These are phyloP conservation scores for Zaprionus kolodkinae DNA, from an alignment of 1,140 invertebrate genomes.

Conservation along the genomic window DNA sequence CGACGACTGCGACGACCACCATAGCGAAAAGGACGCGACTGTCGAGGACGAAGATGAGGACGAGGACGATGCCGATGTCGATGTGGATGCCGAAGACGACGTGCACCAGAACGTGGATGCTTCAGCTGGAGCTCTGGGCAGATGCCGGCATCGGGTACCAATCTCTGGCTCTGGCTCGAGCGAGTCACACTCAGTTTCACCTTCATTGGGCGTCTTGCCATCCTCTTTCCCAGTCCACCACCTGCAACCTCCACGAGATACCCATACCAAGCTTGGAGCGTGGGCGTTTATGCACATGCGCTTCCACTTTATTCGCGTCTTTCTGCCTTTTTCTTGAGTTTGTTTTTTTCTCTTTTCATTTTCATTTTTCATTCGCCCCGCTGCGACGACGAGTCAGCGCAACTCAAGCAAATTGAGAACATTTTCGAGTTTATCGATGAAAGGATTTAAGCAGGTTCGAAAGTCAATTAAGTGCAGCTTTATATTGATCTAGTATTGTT, in stretches of 20 bases:
- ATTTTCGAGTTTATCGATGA: conserved; percentile 28
- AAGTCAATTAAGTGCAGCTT: background rate
- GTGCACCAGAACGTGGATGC: conserved; percentile 4
- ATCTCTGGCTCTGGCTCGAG: background rate
- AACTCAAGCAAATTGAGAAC: conserved; percentile 56
- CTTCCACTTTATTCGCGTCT: conserved; percentile 37
- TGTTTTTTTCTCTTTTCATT: conserved; percentile 13
- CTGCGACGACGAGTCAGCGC: background rate
- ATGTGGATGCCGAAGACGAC: background rate
- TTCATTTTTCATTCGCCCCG: conserved; percentile 6
- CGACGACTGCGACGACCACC: conserved; percentile 65
- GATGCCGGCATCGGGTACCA: background rate
- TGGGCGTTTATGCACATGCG: conserved; percentile 78
- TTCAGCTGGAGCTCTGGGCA: conserved; percentile 20
- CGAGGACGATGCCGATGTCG: conserved; percentile 9
- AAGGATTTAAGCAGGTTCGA: background rate
- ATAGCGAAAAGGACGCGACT: conserved; percentile 22
- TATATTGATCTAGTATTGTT: background rate
- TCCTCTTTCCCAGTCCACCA: conserved; percentile 48
- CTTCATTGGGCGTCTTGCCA: conserved; percentile 61
- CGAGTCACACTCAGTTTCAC: conserved; percentile 63
- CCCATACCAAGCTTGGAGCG: conserved; percentile 39
- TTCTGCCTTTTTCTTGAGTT: conserved; percentile 16
- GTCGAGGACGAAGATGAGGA: background rate
- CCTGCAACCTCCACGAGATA: background rate